Percentiles rank a stretch among this genome's conserved stretches.
phyloP scores from a whole-genome alignment of 2,113 vertebrate genomes.

The Passer montanus region DNA sequence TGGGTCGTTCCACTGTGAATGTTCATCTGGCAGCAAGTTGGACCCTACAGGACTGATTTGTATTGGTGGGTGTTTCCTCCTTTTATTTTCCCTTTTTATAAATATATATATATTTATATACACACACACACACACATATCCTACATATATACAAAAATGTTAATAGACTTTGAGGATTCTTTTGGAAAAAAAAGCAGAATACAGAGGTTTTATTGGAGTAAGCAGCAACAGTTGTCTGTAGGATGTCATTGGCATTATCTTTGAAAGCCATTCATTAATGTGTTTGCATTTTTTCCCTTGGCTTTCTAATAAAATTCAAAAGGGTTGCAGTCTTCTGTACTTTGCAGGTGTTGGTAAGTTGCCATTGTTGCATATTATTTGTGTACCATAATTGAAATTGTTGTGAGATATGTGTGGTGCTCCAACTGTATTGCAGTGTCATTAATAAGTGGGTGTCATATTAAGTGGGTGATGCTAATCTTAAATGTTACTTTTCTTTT shows the following conservation, averaged over 20 bases:
- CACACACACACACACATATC: fast-evolving
- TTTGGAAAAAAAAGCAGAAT: neutral
- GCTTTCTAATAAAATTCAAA: neutral
- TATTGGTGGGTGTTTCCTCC: slow-evolving; percentile 72
- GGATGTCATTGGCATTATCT: neutral
- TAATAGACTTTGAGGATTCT: neutral
- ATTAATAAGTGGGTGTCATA: neutral
- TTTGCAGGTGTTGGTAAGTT: neutral
- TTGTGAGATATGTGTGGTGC: neutral
- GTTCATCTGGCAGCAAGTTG: slow-evolving; percentile 81
- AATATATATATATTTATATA: neutral
- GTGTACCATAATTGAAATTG: neutral
- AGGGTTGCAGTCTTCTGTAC: neutral
- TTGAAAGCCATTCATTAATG: neutral
- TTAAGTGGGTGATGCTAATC: neutral
- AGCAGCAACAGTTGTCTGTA: neutral
- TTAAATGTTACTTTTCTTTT: neutral
- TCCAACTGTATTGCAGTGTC: neutral
- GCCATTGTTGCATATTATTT: neutral
- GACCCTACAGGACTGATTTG: slow-evolving; percentile 82
- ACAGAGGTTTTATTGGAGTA: neutral
- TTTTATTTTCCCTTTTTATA: neutral
- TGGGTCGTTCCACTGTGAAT: slow-evolving; percentile 84
- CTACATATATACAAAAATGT: neutral
- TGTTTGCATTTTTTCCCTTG: neutral